phyloP scores from a whole-genome alignment of 2,888 invertebrate genomes.

The Heliothis peltigera region DNA sequence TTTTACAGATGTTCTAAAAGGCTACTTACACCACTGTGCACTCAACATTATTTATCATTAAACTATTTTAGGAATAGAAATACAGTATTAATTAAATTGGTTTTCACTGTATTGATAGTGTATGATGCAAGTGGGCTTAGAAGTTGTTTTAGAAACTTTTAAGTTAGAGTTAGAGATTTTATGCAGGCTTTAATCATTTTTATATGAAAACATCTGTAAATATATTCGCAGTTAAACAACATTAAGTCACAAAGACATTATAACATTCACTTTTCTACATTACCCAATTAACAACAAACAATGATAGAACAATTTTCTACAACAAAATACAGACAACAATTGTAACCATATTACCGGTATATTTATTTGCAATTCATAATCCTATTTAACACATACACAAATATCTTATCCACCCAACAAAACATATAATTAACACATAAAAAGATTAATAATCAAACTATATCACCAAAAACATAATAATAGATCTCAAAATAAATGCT shows the following conservation, averaged over 20 bases:
- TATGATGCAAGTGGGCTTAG: neutral
- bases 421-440: slow-evolving; percentile 10
- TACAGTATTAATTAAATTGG: neutral
- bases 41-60: too few relatives aligned
- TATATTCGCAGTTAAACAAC: slow-evolving; percentile 31
- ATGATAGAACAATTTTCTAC: slow-evolving; percentile 12
- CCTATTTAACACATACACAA: slow-evolving; percentile 8
- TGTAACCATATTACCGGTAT: neutral
- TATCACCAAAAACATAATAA: slow-evolving; percentile 10
- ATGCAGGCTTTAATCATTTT: too few relatives aligned
- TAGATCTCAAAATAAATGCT: neutral
- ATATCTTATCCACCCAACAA: slow-evolving; percentile 13
- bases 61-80: neutral
- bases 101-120: neutral
- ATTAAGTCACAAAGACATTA: slow-evolving; percentile 17
- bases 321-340: neutral
- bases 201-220: neutral
- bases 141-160: too few relatives aligned
- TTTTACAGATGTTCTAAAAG: slow-evolving; percentile 10
- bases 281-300: slow-evolving; percentile 9
- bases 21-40: neutral
- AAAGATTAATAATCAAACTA: neutral
- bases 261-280: neutral
- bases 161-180: neutral
- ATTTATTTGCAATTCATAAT: too few relatives aligned